These are phyloP conservation scores for Drosophila peninsularis DNA, from an alignment of 2,888 invertebrate genomes.

Conservation along the genomic window DNA sequence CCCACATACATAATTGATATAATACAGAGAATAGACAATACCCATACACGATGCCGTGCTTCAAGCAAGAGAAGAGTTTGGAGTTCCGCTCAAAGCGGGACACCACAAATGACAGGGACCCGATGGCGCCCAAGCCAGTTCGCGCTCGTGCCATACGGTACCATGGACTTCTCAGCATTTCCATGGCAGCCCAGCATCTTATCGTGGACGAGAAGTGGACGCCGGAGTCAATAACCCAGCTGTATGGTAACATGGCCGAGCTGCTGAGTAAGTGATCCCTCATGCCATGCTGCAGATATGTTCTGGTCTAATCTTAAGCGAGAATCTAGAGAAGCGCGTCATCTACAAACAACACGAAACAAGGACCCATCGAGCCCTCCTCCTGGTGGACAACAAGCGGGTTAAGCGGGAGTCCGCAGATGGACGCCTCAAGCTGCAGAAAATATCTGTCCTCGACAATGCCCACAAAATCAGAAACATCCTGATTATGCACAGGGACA, in stretches of 20 bases:
- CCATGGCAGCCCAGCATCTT: conserved; percentile 79
- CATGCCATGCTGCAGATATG: too few species aligned
- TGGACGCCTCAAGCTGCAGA: conserved; percentile 79
- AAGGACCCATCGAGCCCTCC: conserved; percentile 62
- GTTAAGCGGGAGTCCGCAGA: conserved; percentile 77
- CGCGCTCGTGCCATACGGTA: conserved; percentile 71
- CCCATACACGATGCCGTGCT: conserved; percentile 56
- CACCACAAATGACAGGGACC: conserved; percentile 38
- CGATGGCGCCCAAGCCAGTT: conserved; percentile 75
- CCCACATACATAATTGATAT: conserved; percentile 2
- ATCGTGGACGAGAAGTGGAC: conserved; percentile 82
- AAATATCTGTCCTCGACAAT: conserved; percentile 72
- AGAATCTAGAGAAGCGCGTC: conserved; percentile 66
- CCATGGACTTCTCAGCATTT: conserved; percentile 83
- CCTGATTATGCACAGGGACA: conserved; percentile 79
- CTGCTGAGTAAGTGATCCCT: conserved; percentile 75
- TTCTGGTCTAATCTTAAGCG: background rate
- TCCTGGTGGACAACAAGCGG: conserved; percentile 49
- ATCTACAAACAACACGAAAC: conserved; percentile 72
- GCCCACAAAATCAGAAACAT: conserved; percentile 79
- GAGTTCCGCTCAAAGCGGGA: conserved; percentile 42
- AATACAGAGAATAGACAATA: background rate
- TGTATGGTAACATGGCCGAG: conserved; percentile 78
- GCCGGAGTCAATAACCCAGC: conserved; percentile 70
- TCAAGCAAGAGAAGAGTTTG: conserved; percentile 46